These are phyloP conservation scores for Cantharis nigra DNA, from an alignment of 2,888 invertebrate genomes.

Conservation along the genomic window DNA sequence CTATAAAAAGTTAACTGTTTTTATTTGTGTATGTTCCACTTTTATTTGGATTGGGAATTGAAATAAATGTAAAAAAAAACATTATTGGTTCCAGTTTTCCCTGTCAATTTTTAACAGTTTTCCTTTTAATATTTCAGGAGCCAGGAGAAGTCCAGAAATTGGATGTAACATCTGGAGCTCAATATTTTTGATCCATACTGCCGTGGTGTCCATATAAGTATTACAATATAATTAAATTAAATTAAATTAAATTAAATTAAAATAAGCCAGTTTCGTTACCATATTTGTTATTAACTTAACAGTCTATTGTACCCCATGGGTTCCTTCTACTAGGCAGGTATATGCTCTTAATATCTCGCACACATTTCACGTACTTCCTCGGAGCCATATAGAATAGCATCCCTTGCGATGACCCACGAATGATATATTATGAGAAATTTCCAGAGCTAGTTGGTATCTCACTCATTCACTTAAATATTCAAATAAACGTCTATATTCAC, in stretches of 20 bases:
- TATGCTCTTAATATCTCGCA: constrained; percentile 2
- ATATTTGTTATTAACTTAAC: neutral
- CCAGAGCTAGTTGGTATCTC: neutral
- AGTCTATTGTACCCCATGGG: neutral
- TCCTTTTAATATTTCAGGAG: neutral
- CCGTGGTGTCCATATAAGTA: no score
- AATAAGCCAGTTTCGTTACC: neutral
- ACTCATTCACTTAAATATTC: neutral
- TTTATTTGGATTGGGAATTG: neutral
- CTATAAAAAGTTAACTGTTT: neutral
- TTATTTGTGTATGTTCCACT: neutral
- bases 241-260: no score
- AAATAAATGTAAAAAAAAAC: neutral
- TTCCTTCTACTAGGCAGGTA: neutral
- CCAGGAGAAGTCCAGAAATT: neutral
- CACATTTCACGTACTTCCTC: constrained; percentile 11
- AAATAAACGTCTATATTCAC: neutral
- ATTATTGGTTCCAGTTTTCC: neutral
- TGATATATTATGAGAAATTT: constrained; percentile 1
- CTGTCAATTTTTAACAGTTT: neutral
- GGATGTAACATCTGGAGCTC: neutral
- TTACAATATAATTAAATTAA: no score
- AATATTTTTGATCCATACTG: no score
- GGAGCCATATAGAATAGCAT: constrained; percentile 9
- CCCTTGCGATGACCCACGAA: constrained; percentile 8